Percentiles rank a stretch among this genome's conserved stretches.
Evolutionary conservation across 2,888 invertebrate species (phyloP).

Genomic region (Argynnis bischoffii): DNA sequence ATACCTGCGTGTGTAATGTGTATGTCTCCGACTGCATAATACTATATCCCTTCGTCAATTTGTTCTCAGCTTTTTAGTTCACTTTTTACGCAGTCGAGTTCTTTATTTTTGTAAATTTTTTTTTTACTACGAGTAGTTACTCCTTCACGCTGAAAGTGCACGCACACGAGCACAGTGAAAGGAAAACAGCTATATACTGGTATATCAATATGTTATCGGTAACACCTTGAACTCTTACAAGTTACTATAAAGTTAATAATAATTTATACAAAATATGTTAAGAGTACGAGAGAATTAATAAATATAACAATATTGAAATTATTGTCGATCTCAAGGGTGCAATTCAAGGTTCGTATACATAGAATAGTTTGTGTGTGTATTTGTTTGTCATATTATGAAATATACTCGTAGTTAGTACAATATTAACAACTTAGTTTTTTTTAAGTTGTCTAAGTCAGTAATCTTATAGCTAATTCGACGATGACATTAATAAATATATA

Average conservation of each 20-base stretch:
- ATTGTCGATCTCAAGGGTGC: not conserved
- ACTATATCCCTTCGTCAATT: too few relatives aligned
- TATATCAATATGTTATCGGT: not conserved
- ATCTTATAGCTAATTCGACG: too few relatives aligned
- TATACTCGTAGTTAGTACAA: not conserved
- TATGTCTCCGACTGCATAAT: too few relatives aligned
- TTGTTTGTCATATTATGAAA: not conserved
- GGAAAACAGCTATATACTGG: not conserved
- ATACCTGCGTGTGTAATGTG: too few relatives aligned
- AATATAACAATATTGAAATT: conserved; percentile 2
- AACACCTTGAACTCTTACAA: not conserved
- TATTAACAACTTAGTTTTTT: not conserved
- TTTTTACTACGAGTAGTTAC: too few relatives aligned
- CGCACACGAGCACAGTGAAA: too few relatives aligned
- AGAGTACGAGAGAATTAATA: conserved; percentile 7
- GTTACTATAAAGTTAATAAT: not conserved
- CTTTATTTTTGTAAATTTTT: too few relatives aligned
- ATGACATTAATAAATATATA: too few relatives aligned
- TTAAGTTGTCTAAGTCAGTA: too few relatives aligned
- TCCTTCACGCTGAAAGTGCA: too few relatives aligned
- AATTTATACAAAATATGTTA: not conserved
- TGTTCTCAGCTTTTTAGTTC: too few relatives aligned
- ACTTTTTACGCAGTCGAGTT: too few relatives aligned
- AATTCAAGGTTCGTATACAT: not conserved
- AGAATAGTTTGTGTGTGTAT: not conserved